These are phyloP conservation scores for Bombycilla garrulus DNA, from an alignment of 2,113 vertebrate species.

Conservation along the genomic window DNA sequence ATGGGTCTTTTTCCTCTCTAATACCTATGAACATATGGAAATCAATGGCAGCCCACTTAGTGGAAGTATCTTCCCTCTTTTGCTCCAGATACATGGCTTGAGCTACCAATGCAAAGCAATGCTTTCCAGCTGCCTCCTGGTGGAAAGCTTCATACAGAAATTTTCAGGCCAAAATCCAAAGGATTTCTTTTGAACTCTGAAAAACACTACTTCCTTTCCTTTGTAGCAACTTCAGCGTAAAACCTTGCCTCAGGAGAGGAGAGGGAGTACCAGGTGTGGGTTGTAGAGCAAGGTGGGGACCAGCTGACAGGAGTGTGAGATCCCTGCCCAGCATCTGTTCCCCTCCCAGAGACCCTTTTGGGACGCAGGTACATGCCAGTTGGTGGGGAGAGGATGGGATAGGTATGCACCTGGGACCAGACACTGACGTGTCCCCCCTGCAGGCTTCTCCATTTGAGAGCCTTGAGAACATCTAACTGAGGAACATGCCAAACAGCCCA, in stretches of 20 bases:
- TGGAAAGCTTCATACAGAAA: neutral
- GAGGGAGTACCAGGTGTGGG: neutral
- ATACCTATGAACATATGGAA: constrained; percentile 35
- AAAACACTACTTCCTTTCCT: neutral
- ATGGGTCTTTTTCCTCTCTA: constrained; percentile 11
- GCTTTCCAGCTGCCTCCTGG: neutral
- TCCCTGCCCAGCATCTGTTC: neutral
- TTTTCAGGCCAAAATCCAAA: neutral
- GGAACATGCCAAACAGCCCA: neutral
- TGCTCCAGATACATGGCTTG: neutral
- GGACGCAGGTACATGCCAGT: neutral
- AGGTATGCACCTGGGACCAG: neutral
- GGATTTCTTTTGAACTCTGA: neutral
- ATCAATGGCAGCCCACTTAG: constrained; percentile 54
- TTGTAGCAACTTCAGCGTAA: neutral
- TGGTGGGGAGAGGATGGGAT: neutral
- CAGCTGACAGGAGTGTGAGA: accelerated
- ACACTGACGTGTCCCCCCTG: neutral
- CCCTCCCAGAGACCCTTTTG: neutral
- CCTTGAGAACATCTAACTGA: neutral
- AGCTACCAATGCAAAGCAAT: neutral
- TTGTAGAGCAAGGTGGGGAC: neutral
- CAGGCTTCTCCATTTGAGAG: neutral
- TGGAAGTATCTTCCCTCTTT: neutral
- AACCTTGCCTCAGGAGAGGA: neutral